These are phyloP conservation scores for Sciurus vulgaris DNA, from an alignment of 2,797 vertebrate genomes.

Conservation along the genomic window DNA sequence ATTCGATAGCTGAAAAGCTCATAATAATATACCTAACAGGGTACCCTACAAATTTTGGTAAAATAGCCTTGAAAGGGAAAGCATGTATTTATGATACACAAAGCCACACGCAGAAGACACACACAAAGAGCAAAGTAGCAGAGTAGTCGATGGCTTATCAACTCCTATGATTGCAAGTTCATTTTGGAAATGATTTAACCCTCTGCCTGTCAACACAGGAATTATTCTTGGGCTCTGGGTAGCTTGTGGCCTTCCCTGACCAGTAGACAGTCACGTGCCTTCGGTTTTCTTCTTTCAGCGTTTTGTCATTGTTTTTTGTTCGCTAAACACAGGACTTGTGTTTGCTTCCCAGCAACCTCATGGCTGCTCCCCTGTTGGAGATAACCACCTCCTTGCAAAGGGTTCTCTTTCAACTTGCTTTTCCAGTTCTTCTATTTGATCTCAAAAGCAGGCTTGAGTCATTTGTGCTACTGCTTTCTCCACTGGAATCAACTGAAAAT, in stretches of 20 bases:
- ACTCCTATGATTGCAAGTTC: neutral
- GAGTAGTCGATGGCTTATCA: neutral
- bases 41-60: neutral
- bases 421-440: constrained; percentile 47
- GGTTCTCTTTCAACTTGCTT: neutral
- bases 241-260: neutral
- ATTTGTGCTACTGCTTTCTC: neutral
- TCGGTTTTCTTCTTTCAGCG: neutral
- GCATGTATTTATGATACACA: neutral
- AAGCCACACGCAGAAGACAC: too few species aligned
- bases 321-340: neutral
- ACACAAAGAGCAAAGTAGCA: neutral
- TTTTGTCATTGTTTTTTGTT: neutral
- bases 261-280: neutral
- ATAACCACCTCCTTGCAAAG: constrained; percentile 9
- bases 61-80: constrained; percentile 14
- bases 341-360: neutral
- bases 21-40: neutral
- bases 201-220: neutral
- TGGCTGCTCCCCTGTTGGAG: neutral
- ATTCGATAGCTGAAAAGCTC: constrained; percentile 14
- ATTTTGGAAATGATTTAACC: neutral
- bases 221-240: neutral
- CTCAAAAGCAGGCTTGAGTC: constrained; percentile 47
- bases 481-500: neutral